phyloP scores from a whole-genome alignment of 1,140 invertebrate species.

The Bicyclus anynana region DNA sequence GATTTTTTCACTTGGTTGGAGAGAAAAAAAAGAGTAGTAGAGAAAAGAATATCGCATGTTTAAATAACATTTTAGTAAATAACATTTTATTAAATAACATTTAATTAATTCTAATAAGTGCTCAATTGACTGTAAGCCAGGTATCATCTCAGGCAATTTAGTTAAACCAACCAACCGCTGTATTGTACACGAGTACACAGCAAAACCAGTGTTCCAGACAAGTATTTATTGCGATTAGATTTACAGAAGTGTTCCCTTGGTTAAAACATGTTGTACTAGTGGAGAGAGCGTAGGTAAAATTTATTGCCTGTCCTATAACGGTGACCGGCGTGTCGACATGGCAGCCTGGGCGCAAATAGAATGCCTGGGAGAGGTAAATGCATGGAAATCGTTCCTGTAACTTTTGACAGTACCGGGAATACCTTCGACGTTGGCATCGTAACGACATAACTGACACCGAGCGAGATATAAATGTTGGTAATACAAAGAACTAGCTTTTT shows the following conservation, averaged over 20 bases:
- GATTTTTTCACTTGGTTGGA: too few species aligned
- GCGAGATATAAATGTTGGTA: too few species aligned
- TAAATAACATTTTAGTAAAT: too few species aligned
- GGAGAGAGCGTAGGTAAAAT: slow-evolving; percentile 16
- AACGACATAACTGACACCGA: too few species aligned
- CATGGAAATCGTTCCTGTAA: neutral
- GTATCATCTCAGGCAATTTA: neutral
- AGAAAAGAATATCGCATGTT: too few species aligned
- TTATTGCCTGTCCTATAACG: slow-evolving; percentile 18
- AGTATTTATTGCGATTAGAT: slow-evolving; percentile 21
- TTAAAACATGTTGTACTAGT: slow-evolving; percentile 6
- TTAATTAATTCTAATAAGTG: neutral
- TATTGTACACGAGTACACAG: neutral
- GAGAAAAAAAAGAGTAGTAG: too few species aligned
- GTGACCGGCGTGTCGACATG: slow-evolving; percentile 1
- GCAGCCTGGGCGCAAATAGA: neutral
- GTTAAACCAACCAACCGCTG: neutral
- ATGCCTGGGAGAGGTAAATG: neutral
- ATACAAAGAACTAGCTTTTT: too few species aligned
- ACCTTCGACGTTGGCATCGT: neutral
- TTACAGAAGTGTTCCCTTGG: slow-evolving; percentile 17
- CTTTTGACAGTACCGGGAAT: neutral
- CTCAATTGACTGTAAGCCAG: neutral
- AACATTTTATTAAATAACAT: too few species aligned
- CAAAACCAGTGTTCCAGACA: neutral